A percentile compares a stretch with the other conserved stretches of the same genome.
Conservation (phyloP, 2,797 vertebrate species). For the Capromys pilorides region DNA sequence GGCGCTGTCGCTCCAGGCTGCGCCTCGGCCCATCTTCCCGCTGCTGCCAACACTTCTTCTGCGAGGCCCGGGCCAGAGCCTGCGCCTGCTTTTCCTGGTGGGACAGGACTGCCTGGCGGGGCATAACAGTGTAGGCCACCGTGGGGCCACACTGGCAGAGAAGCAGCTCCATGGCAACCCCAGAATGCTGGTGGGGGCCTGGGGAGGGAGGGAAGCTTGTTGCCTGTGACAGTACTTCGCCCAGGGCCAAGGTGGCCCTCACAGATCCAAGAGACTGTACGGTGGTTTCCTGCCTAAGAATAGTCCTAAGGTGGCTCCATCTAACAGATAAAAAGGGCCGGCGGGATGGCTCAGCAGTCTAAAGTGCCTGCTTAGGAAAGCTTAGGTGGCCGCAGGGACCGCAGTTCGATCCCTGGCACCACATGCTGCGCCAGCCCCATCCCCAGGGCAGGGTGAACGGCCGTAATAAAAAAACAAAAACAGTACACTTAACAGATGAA, state of each 20-base stretch:
- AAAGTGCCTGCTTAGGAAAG: too few relatives aligned
- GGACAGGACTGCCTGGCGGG: neutral
- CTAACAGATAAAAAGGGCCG: neutral
- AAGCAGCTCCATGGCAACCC: conserved; percentile 3
- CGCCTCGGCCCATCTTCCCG: neutral
- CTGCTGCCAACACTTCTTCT: conserved; percentile 12
- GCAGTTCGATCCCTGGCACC: too few relatives aligned
- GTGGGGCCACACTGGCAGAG: neutral
- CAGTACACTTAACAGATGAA: neutral
- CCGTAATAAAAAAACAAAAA: too few relatives aligned
- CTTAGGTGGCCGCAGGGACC: too few relatives aligned
- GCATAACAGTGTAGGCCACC: neutral
- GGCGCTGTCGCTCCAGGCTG: conserved; percentile 28
- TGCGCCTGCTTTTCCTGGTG: neutral
- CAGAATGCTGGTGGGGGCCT: neutral
- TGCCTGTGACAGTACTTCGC: neutral
- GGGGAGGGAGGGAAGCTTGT: neutral
- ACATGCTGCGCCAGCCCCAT: too few relatives aligned
- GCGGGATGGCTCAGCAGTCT: too few relatives aligned
- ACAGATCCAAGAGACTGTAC: accelerated
- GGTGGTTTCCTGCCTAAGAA: too few relatives aligned
- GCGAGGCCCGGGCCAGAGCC: neutral
- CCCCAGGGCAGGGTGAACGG: too few relatives aligned
- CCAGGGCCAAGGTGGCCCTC: neutral
- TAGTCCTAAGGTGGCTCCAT: too few relatives aligned